Evolutionary conservation across 2,797 vertebrate species (phyloP).

Genomic region (Galago senegalensis): DNA sequence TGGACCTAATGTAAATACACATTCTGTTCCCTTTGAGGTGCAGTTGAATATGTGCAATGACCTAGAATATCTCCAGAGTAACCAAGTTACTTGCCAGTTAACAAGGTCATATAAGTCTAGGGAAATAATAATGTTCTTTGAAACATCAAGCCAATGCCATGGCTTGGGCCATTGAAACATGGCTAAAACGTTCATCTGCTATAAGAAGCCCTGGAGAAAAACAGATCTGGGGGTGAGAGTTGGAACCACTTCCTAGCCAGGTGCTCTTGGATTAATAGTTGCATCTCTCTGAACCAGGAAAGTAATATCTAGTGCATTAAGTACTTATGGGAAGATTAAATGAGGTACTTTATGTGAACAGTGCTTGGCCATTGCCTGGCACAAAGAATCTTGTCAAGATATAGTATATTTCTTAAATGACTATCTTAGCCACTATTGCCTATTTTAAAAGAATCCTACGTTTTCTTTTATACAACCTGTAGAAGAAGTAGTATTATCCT

Average conservation of each 20-base stretch:
- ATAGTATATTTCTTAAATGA: conserved; percentile 1
- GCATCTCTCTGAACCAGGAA: neutral
- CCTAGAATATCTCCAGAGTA: neutral
- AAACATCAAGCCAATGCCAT: neutral
- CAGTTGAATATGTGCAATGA: neutral
- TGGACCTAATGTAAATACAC: neutral
- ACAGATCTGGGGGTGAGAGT: neutral
- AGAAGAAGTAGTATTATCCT: neutral
- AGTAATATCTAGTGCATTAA: neutral
- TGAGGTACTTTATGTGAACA: neutral
- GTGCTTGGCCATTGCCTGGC: neutral
- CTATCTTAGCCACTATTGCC: neutral
- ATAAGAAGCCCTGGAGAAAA: conserved; percentile 1
- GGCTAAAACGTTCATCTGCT: neutral
- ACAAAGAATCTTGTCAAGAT: neutral
- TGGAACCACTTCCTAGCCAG: neutral
- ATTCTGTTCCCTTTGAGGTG: neutral
- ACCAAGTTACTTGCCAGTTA: neutral
- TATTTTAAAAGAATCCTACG: neutral
- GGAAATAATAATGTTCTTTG: neutral
- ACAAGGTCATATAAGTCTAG: neutral
- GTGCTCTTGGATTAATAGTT: conserved; percentile 9
- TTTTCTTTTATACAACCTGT: conserved; percentile 13
- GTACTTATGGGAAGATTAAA: neutral
- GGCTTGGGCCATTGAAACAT: neutral